These are phyloP conservation scores for Athalia cordata DNA, from an alignment of 2,888 invertebrate genomes.

Conservation along the genomic window DNA sequence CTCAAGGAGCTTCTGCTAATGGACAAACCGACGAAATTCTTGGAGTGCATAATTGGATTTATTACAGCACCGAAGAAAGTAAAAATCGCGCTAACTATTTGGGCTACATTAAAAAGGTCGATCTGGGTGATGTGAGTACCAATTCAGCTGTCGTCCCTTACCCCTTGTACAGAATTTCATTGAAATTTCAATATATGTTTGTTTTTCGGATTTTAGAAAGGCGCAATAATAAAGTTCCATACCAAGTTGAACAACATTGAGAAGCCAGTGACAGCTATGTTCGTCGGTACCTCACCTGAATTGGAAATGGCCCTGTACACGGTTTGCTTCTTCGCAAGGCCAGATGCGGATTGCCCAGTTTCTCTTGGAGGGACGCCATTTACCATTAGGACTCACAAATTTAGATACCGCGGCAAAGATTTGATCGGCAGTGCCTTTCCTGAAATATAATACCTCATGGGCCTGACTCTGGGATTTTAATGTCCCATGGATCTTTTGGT, in stretches of 20 bases:
- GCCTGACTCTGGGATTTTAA: no score
- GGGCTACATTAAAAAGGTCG: constrained; percentile 84
- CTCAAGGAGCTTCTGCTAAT: constrained; percentile 66
- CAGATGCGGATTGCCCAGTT: constrained; percentile 84
- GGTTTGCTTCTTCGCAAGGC: constrained; percentile 87
- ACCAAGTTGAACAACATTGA: constrained; percentile 82
- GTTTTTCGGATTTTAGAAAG: constrained; percentile 80
- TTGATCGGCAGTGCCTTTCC: constrained; percentile 89
- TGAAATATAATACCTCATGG: constrained; percentile 78
- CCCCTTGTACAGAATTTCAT: neutral
- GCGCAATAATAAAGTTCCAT: constrained; percentile 83
- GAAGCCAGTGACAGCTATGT: constrained; percentile 87
- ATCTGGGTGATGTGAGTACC: constrained; percentile 82
- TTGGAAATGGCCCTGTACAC: constrained; percentile 93
- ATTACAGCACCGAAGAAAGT: constrained; percentile 86
- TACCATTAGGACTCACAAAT: constrained; percentile 84
- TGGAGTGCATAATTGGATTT: constrained; percentile 95
- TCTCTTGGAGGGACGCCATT: constrained; percentile 83
- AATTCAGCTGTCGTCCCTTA: neutral
- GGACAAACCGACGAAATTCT: constrained; percentile 76
- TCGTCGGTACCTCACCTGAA: constrained; percentile 92
- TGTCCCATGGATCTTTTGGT: no score
- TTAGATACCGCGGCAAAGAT: constrained; percentile 84
- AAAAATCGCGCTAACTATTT: constrained; percentile 84
- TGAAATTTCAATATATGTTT: constrained; percentile 3